Evolutionary conservation across 2,888 invertebrate species (phyloP), one percentile per base, ranked within the genome.

Genomic region (Deilephila elpenor): DNA sequence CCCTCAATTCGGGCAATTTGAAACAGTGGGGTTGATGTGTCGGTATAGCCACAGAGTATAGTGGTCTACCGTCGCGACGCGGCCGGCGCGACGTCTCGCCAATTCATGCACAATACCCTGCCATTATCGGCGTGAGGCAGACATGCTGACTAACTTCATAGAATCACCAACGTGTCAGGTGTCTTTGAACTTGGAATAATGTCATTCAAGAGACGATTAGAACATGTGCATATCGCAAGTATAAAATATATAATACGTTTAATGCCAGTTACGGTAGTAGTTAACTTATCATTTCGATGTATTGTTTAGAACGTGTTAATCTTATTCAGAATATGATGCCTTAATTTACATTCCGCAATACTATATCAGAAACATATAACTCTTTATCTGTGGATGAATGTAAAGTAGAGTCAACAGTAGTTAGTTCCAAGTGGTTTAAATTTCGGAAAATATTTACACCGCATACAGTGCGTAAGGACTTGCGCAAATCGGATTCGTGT

Each of bases 401-500:
- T 44, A 14, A 44, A 44, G 44, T 32, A 32, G 4, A 32, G 32
- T 32, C 32, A 32, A 51, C 17, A 51, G 17, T n/a, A n/a, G 56
- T 14, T 56, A 4, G 53, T 17, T n/a, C 14, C 17, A n/a, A 56
- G n/a, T 56, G 11, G 19, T 56, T 56, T 56, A 56, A 19, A 17
- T 56, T n/a, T 6, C 19, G n/a, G 25, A 67, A 67, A 67, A 67
- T 67, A 64, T 44, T 34, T 25, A 61, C 29, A 29, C 56, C 3
- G 29, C 56, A 82, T 83, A 83, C 79, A 56, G 56, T 78, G 84
- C 81, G 78, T 78, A 83, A 88, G 88, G 87, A 88, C 86, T 91
- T 91, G 86, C 87, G 78, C 83, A 90, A 90, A 82, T 85, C 84
- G 86, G 88, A 87, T 86, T 85, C 85, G 84, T 82, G 82, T 86